These are phyloP conservation scores for Mechanitis messenoides DNA, from an alignment of 2,888 invertebrate genomes.

Conservation along the genomic window DNA sequence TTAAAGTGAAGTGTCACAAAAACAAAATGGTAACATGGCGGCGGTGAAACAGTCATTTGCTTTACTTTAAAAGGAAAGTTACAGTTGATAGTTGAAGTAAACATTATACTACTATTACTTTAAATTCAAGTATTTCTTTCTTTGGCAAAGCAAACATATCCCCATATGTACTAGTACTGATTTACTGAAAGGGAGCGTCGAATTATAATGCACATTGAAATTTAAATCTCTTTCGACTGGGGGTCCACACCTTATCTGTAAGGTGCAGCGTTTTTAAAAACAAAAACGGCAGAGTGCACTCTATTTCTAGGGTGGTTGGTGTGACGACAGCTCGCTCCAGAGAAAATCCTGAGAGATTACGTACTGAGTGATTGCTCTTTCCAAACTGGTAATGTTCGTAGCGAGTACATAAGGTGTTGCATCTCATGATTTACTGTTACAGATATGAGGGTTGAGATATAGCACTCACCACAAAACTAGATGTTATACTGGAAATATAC, in stretches of 20 bases:
- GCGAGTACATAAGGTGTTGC: constrained; percentile 41
- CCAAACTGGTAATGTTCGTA: constrained; percentile 56
- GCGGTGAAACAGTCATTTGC: constrained; percentile 24
- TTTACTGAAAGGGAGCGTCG: constrained; percentile 20
- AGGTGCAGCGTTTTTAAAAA: constrained; percentile 61
- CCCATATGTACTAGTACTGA: constrained; percentile 23
- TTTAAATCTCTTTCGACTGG: constrained; percentile 36
- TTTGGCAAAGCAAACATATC: constrained; percentile 18
- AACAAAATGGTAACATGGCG: constrained; percentile 63
- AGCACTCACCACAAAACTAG: background rate
- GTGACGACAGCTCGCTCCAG: constrained; percentile 38
- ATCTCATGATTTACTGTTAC: constrained; percentile 57
- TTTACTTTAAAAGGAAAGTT: constrained; percentile 14
- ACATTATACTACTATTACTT: constrained; percentile 53
- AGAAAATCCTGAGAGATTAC: constrained; percentile 73
- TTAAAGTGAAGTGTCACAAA: constrained; percentile 74
- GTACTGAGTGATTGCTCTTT: constrained; percentile 72
- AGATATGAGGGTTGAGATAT: constrained; percentile 27
- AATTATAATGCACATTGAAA: constrained; percentile 42
- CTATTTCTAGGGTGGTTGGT: constrained; percentile 42
- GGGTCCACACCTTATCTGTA: constrained; percentile 55
- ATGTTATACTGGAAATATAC: too few species aligned
- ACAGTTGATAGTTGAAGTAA: constrained; percentile 35
- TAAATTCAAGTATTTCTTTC: constrained; percentile 35
- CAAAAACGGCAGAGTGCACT: constrained; percentile 51